Percentiles rank a stretch among this genome's conserved stretches.
Conservation (phyloP, 37 sponge, comb jelly and placozoan genomes). For the Halichondria panicea region DNA sequence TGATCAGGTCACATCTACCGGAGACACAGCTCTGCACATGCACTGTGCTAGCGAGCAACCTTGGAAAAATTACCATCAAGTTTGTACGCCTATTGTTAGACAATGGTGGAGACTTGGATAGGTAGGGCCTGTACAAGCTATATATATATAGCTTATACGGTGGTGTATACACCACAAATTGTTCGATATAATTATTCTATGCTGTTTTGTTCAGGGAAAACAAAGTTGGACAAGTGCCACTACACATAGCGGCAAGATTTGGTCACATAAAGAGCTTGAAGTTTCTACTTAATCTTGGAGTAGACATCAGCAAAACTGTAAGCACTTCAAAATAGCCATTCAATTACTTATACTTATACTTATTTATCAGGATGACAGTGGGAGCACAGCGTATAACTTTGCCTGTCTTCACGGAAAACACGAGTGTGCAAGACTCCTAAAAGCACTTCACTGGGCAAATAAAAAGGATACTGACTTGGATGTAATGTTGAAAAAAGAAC, state of each 20-base stretch:
- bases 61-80: conserved; percentile 5
- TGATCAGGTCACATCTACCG: background rate
- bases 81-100: conserved; percentile 47
- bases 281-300: no score
- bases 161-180: background rate
- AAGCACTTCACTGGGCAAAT: conserved; percentile 69
- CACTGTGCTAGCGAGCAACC: background rate
- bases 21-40: conserved; percentile 64
- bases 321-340: no score
- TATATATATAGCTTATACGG: conserved; percentile 10
- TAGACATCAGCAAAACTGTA: no score
- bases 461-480: conserved; percentile 36
- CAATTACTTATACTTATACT: no score
- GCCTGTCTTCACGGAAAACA: conserved; percentile 52
- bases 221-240: no score
- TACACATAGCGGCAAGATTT: no score
- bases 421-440: conserved; percentile 68
- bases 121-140: no score
- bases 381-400: conserved; percentile 43
- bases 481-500: conserved; percentile 11
- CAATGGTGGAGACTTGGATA: conserved; percentile 50
- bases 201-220: no score
- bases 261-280: no score
- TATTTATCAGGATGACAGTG: conserved; percentile 49
- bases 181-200: background rate